These are phyloP conservation scores for Corythornis madagascariensis DNA, from an alignment of 2,113 vertebrate genomes.

Conservation along the genomic window DNA sequence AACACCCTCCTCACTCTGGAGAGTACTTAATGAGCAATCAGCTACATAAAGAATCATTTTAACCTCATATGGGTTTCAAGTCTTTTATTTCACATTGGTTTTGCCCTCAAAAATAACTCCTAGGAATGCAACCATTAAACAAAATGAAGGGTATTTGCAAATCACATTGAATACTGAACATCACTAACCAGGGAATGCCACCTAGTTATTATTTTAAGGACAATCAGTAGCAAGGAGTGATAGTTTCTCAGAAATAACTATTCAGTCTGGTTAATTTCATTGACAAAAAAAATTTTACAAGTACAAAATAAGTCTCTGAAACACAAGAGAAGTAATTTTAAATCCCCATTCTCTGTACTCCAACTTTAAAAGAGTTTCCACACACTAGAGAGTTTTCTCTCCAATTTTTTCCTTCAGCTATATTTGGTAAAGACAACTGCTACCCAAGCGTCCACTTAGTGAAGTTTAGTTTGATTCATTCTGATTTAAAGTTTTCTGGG, in stretches of 20 bases:
- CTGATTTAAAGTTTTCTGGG: background rate
- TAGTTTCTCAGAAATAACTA: background rate
- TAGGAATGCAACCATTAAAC: background rate
- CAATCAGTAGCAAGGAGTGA: background rate
- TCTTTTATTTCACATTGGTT: background rate
- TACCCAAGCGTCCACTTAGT: background rate
- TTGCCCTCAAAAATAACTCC: background rate
- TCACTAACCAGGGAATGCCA: background rate
- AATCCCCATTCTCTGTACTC: background rate
- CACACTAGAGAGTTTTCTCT: background rate
- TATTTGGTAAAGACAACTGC: background rate
- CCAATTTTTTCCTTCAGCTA: background rate
- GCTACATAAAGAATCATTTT: background rate
- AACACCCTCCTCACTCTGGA: background rate
- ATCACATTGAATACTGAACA: background rate
- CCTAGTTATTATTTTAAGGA: background rate
- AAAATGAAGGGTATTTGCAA: background rate
- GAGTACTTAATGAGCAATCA: background rate
- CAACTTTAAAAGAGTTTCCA: background rate
- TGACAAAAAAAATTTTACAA: background rate
- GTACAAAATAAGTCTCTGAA: background rate
- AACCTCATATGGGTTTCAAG: background rate
- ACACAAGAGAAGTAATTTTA: background rate
- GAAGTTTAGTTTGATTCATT: background rate
- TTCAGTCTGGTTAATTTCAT: background rate